Conservation (phyloP, 2,888 invertebrate genomes). For the Nemotelus nigrinus region DNA sequence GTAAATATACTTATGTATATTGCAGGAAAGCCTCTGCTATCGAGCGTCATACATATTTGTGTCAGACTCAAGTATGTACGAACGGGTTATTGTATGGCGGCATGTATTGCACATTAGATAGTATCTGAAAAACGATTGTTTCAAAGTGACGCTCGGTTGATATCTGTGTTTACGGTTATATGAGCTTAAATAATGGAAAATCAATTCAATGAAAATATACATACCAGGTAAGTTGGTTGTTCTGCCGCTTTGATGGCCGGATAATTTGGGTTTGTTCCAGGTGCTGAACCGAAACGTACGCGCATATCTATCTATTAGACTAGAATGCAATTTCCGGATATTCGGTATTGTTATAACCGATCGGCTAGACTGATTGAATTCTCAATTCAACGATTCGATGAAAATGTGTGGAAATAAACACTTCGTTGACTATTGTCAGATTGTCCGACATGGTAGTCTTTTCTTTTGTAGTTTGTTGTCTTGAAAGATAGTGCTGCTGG, state of each 20-base stretch:
- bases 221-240: neutral
- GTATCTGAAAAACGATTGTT: slow-evolving; percentile 13
- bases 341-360: slow-evolving; percentile 2
- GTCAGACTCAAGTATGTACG: no score
- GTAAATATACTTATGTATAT: no score
- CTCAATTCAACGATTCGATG: neutral
- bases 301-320: slow-evolving; percentile 10
- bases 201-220: slow-evolving; percentile 25
- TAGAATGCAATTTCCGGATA: slow-evolving; percentile 23
- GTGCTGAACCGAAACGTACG: slow-evolving; percentile 18
- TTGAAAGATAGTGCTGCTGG: no score
- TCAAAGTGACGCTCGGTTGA: neutral
- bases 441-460: neutral
- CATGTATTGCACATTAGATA: neutral
- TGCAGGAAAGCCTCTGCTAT: no score
- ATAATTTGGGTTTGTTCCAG: neutral
- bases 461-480: no score
- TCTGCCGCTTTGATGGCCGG: neutral
- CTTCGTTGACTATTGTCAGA: neutral
- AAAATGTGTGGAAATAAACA: slow-evolving; percentile 33
- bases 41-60: no score
- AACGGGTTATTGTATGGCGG: no score
- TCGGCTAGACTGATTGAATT: neutral
- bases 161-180: slow-evolving; percentile 33
- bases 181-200: slow-evolving; percentile 38